A percentile compares a stretch with the other conserved stretches of the same genome.
These are phyloP conservation scores for Pontoporia blainvillei DNA, from an alignment of 2,113 vertebrate genomes.

Conservation along the genomic window DNA sequence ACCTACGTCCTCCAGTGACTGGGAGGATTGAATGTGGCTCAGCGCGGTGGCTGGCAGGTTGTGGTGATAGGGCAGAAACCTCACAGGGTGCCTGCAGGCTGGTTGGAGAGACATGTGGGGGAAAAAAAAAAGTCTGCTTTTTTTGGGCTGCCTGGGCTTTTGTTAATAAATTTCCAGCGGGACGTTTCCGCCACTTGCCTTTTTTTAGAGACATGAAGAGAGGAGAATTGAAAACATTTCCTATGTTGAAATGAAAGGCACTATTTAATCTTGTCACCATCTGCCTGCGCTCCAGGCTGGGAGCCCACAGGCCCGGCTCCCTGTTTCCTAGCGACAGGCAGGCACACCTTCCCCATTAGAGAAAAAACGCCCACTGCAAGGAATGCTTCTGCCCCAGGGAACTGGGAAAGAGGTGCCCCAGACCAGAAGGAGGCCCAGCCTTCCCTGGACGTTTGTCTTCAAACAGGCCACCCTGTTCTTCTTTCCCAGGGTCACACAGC, in stretches of 20 bases:
- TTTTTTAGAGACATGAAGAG: slow-evolving; percentile 68
- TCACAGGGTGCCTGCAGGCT: not conserved
- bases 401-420: not conserved
- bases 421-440: not conserved
- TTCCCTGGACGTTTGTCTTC: not conserved
- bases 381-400: not conserved
- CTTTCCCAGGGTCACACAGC: not conserved
- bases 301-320: slow-evolving; percentile 44
- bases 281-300: slow-evolving; percentile 60
- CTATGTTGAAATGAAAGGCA: slow-evolving; percentile 70
- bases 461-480: not conserved
- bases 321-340: slow-evolving; percentile 68
- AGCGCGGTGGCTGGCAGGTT: not conserved
- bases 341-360: slow-evolving; percentile 51
- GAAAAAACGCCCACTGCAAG: not conserved
- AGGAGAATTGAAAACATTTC: slow-evolving; percentile 69
- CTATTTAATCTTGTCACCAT: slow-evolving; percentile 73
- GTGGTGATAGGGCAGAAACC: not conserved
- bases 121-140: slow-evolving; percentile 9
- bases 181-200: slow-evolving; percentile 68
- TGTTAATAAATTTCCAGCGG: slow-evolving; percentile 67
- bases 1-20: not conserved
- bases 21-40: not conserved
- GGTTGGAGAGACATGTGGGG: not conserved
- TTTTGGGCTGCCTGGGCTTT: slow-evolving; percentile 49